Conservation (phyloP, 2,113 vertebrate species). For the Microtus pennsylvanicus region DNA sequence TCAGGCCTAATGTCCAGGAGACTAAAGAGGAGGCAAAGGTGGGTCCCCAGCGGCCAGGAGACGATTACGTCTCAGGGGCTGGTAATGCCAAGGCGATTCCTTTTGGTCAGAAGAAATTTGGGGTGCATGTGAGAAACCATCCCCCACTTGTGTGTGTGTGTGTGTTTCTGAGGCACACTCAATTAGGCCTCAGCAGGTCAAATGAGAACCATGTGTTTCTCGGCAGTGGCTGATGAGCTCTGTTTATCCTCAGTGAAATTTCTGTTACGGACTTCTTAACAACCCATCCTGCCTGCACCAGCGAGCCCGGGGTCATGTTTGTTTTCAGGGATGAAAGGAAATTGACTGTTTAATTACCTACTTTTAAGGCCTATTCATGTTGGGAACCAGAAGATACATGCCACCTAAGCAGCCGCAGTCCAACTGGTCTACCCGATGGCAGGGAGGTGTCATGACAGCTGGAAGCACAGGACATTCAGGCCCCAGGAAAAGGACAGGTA, state of each 20-base stretch:
- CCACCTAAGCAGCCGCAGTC: background rate
- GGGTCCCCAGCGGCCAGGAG: background rate
- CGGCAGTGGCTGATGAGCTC: background rate
- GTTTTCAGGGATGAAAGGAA: constrained; percentile 20
- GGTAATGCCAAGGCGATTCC: background rate
- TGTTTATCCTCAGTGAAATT: constrained; percentile 56
- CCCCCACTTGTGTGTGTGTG: background rate
- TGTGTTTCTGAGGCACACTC: background rate
- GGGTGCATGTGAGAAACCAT: background rate
- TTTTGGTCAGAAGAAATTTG: background rate
- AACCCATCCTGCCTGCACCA: background rate
- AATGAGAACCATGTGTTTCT: constrained; percentile 67
- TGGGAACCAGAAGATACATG: background rate
- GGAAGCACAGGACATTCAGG: accelerated
- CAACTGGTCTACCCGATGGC: background rate
- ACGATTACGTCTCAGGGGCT: background rate
- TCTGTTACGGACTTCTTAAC: constrained; percentile 37
- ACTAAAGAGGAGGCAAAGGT: background rate
- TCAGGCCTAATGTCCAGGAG: background rate
- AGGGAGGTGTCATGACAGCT: background rate
- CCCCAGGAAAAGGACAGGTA: background rate
- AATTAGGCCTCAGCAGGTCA: constrained; percentile 12
- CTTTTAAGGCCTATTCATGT: background rate
- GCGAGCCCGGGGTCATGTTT: constrained; percentile 7
- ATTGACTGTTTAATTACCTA: background rate